Evolutionary conservation across 1,140 invertebrate genomes (phyloP).

Genomic region (Zaprionus ghesquierei): DNA sequence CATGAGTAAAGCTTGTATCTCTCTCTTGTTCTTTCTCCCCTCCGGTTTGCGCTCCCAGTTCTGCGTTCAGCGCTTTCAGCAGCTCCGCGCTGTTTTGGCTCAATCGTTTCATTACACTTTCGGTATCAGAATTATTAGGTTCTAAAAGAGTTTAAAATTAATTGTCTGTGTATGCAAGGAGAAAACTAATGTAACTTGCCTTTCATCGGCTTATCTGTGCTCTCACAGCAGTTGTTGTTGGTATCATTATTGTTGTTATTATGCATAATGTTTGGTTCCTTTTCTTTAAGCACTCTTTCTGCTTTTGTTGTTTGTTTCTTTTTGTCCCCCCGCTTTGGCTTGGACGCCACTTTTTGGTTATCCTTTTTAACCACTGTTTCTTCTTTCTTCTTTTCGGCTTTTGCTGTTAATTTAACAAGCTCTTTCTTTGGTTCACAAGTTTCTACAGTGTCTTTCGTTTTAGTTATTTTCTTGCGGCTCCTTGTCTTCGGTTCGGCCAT

Average conservation of each 20-base stretch:
- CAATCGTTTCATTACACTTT: neutral
- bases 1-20: neutral
- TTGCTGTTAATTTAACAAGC: neutral
- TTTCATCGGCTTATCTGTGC: neutral
- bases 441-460: neutral
- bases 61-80: neutral
- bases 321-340: neutral
- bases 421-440: neutral
- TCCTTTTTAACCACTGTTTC: neutral
- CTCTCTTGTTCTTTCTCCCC: neutral
- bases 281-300: neutral
- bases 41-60: neutral
- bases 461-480: neutral
- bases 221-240: neutral
- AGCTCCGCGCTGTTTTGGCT: neutral
- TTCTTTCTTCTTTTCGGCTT: neutral
- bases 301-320: neutral
- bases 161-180: neutral
- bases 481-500: neutral
- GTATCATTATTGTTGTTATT: neutral
- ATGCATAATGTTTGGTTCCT: neutral
- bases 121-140: neutral
- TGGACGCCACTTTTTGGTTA: neutral
- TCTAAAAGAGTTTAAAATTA: neutral
- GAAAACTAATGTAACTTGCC: neutral